These are phyloP conservation scores for Copsychus sechellarum DNA, from an alignment of 2,113 vertebrate genomes.

Conservation along the genomic window DNA sequence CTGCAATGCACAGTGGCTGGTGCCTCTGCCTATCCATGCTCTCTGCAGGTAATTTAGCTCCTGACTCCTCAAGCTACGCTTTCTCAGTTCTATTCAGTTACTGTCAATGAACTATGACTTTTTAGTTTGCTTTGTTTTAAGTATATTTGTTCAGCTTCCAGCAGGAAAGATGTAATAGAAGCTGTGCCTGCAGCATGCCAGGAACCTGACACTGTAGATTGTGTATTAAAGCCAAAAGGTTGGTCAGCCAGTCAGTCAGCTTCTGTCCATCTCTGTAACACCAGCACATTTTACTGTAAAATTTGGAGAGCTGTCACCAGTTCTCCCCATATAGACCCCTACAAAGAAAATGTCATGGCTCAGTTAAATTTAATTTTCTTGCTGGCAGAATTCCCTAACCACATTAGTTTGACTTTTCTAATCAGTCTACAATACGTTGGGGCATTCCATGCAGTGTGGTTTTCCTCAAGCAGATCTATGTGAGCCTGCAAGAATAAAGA, in stretches of 20 bases:
- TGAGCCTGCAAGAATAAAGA: background rate
- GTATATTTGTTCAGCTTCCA: background rate
- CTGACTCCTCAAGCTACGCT: background rate
- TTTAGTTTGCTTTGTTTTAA: background rate
- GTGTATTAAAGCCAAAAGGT: background rate
- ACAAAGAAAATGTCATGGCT: background rate
- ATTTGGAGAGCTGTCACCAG: background rate
- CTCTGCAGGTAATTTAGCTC: background rate
- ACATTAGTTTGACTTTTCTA: background rate
- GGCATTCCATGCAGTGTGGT: background rate
- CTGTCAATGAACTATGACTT: background rate
- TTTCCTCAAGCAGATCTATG: background rate
- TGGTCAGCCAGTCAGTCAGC: background rate
- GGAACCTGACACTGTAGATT: background rate
- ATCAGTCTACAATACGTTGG: background rate
- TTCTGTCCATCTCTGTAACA: background rate
- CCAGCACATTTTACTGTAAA: background rate
- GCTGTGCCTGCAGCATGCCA: background rate
- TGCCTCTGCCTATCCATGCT: background rate
- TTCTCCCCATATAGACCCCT: background rate
- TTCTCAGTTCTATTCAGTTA: background rate
- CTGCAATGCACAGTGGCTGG: background rate
- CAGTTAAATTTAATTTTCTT: background rate
- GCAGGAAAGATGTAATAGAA: background rate
- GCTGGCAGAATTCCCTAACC: background rate